These are phyloP conservation scores for Phrixothrix hirtus DNA, from an alignment of 2,888 invertebrate species.

Conservation along the genomic window DNA sequence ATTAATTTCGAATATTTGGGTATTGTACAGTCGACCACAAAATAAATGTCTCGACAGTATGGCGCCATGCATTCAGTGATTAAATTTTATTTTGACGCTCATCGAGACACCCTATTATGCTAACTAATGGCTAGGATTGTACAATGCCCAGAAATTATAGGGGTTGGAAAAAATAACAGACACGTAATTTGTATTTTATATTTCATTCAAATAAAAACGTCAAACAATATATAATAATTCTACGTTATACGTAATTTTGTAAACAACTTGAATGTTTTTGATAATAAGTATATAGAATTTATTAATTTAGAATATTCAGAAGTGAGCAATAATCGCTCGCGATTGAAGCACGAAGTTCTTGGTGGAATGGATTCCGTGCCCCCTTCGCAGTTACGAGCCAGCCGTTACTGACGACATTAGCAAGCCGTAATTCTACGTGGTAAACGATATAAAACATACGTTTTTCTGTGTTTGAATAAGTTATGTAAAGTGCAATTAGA, in stretches of 20 bases:
- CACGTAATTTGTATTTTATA: conserved; percentile 29
- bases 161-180: neutral
- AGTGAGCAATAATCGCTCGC: conserved; percentile 55
- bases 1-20: no score
- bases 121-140: no score
- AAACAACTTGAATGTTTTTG: conserved; percentile 46
- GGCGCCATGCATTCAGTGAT: no score
- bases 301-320: conserved; percentile 58
- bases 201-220: conserved; percentile 41
- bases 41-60: no score
- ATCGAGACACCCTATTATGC: no score
- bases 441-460: conserved; percentile 34
- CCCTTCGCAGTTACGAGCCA: conserved; percentile 50
- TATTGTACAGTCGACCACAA: no score
- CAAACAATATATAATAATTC: conserved; percentile 38
- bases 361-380: conserved; percentile 37
- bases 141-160: no score
- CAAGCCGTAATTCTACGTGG: conserved; percentile 44
- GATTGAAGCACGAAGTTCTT: conserved; percentile 32
- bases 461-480: conserved; percentile 15
- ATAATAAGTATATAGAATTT: conserved; percentile 56
- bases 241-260: conserved; percentile 55
- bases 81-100: no score
- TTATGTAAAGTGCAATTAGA: conserved; percentile 16
- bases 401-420: conserved; percentile 53